Percentiles rank a stretch among this genome's conserved stretches.
phyloP scores from a whole-genome alignment of 2,888 invertebrate species.

The Chouioia cunea region DNA sequence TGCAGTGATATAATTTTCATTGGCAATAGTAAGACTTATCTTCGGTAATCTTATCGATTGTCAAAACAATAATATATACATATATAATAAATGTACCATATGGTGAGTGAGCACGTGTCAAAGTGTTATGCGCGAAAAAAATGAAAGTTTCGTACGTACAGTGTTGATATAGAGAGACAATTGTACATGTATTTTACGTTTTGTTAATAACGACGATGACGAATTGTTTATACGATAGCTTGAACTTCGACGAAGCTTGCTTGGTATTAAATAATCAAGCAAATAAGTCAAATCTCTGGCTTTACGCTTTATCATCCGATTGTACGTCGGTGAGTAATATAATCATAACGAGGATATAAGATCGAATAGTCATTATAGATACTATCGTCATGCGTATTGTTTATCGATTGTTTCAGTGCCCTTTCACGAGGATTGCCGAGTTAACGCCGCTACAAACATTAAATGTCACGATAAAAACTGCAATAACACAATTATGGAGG shows the following conservation, averaged over 20 bases:
- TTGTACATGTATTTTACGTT: neutral
- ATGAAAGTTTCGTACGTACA: conserved; percentile 2
- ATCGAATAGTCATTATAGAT: neutral
- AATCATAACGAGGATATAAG: neutral
- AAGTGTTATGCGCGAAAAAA: neutral
- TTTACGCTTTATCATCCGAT: conserved; percentile 79
- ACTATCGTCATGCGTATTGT: neutral
- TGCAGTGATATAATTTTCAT: conserved; percentile 11
- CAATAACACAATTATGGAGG: conserved; percentile 72
- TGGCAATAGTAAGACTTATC: neutral
- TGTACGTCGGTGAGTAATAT: conserved; percentile 76
- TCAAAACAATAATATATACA: too few species aligned
- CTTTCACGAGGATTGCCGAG: conserved; percentile 72
- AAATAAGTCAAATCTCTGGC: conserved; percentile 66
- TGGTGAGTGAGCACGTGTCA: neutral
- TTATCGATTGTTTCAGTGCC: conserved; percentile 71
- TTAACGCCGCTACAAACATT: conserved; percentile 61
- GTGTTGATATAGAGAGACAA: neutral
- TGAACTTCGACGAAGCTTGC: conserved; percentile 79
- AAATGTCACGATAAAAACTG: conserved; percentile 71
- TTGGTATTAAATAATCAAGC: conserved; percentile 67
- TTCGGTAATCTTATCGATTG: neutral
- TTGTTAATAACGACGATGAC: conserved; percentile 6
- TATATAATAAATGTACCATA: too few species aligned
- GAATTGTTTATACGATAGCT: conserved; percentile 57